Evolutionary conservation across 1,140 invertebrate genomes (phyloP).

Genomic region (Pseudomyrmex flavicornis): DNA sequence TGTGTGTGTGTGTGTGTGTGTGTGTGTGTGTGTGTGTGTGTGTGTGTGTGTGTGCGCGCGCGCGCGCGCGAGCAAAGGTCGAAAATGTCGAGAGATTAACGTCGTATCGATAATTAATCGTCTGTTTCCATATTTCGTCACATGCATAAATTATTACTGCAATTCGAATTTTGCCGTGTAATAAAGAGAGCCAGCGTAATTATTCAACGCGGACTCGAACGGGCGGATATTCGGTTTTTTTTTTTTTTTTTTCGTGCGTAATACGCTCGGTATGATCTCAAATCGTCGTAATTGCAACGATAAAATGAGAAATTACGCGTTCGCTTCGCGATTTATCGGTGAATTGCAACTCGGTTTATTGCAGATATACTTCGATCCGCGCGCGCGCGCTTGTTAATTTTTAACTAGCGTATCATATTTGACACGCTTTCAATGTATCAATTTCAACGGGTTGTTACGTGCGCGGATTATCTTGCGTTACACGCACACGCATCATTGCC

Average conservation of each 20-base stretch:
- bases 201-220: too few relatives aligned
- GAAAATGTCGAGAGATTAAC: not conserved
- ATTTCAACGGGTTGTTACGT: not conserved
- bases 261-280: not conserved
- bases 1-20: too few relatives aligned
- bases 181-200: not conserved
- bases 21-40: too few relatives aligned
- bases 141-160: not conserved
- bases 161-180: not conserved
- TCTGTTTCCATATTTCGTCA: not conserved
- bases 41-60: too few relatives aligned
- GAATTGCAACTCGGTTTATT: slow-evolving; percentile 20
- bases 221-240: too few relatives aligned
- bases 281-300: not conserved
- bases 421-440: not conserved
- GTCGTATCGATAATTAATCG: not conserved
- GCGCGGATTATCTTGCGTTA: not conserved
- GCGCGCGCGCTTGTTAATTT: not conserved
- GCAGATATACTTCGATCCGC: slow-evolving; percentile 29
- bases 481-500: not conserved
- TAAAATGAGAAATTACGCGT: slow-evolving; percentile 41
- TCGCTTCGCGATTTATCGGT: slow-evolving; percentile 59
- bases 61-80: not conserved
- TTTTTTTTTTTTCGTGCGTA: not conserved
- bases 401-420: slow-evolving; percentile 20